phyloP scores from a whole-genome alignment of 2,797 vertebrate genomes.

The Neosalanx taihuensis region DNA sequence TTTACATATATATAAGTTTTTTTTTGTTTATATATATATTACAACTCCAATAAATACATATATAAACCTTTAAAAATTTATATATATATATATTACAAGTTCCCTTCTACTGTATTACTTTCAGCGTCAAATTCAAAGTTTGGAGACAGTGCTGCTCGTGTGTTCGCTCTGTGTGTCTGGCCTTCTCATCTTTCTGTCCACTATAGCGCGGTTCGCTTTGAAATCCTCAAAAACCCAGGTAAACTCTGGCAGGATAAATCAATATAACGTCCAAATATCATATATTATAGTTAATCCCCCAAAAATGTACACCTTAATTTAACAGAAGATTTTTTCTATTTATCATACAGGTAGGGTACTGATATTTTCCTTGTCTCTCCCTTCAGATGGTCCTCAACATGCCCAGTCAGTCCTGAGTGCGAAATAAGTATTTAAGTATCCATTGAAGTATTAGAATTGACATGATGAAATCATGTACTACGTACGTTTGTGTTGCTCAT shows the following conservation, averaged over 20 bases:
- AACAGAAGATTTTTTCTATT: too few relatives aligned
- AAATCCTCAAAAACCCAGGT: conserved; percentile 62
- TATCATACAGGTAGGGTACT: too few relatives aligned
- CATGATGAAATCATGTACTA: too few relatives aligned
- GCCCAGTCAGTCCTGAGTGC: too few relatives aligned
- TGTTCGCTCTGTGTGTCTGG: conserved; percentile 43
- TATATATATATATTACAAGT: neutral
- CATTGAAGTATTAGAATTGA: too few relatives aligned
- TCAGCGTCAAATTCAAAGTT: fast-evolving
- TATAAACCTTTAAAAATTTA: neutral
- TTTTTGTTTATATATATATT: neutral
- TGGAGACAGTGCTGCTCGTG: conserved; percentile 40
- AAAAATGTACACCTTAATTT: neutral
- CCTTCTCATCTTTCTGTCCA: conserved; percentile 59
- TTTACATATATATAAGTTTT: too few relatives aligned
- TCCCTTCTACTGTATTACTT: neutral
- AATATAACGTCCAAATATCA: neutral
- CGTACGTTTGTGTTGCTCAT: too few relatives aligned
- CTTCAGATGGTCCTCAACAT: too few relatives aligned
- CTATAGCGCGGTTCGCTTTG: conserved; percentile 48
- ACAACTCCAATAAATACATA: too few relatives aligned
- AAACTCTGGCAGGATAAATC: conserved; percentile 2
- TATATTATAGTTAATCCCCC: neutral
- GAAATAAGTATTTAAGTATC: too few relatives aligned
- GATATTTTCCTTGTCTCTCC: too few relatives aligned